These are phyloP conservation scores for Camponotus pennsylvanicus DNA, from an alignment of 1,140 invertebrate genomes.

Conservation along the genomic window DNA sequence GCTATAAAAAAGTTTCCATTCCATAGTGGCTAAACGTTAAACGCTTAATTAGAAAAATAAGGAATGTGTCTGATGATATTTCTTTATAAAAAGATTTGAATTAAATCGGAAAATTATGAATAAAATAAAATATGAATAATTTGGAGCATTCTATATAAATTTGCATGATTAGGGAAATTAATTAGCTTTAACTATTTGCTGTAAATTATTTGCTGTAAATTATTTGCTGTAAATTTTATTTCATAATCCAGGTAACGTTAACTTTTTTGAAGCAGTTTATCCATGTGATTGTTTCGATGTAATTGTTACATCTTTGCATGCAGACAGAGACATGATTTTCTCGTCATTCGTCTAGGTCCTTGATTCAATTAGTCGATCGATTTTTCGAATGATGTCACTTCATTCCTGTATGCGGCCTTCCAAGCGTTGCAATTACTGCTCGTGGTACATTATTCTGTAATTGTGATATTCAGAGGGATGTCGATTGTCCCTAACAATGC, in stretches of 20 bases:
- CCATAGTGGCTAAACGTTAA: too few relatives aligned
- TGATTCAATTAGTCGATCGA: conserved; percentile 52
- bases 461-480: conserved; percentile 45
- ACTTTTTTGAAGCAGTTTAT: not conserved
- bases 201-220: not conserved
- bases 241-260: too few relatives aligned
- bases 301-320: not conserved
- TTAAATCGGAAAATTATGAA: not conserved
- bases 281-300: too few relatives aligned
- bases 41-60: not conserved
- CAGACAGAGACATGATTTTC: not conserved
- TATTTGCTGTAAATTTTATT: not conserved
- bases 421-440: conserved; percentile 25
- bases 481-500: conserved; percentile 54
- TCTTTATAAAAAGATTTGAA: not conserved
- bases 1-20: not conserved
- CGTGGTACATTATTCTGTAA: conserved; percentile 48
- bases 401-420: conserved; percentile 37
- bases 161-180: conserved; percentile 14
- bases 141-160: not conserved
- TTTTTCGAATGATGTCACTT: conserved; percentile 52
- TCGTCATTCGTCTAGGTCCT: not conserved
- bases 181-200: not conserved
- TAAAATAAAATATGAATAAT: not conserved
- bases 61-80: too few relatives aligned